A percentile compares a stretch with the other conserved stretches of the same genome.
Evolutionary conservation across 2,113 vertebrate genomes (phyloP).

Genomic region (Montifringilla adamsi): DNA sequence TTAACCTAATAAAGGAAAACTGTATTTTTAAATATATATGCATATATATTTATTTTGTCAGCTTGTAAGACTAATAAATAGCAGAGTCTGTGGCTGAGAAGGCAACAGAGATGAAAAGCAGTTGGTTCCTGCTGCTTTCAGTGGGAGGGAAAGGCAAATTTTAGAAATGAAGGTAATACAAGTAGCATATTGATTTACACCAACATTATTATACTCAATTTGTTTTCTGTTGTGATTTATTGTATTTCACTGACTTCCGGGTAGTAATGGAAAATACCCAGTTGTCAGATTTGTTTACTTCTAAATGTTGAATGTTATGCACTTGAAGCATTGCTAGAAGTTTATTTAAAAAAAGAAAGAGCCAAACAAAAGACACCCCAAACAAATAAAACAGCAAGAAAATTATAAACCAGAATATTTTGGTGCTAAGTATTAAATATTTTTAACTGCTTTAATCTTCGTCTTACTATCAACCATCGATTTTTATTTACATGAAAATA

Average conservation of each 20-base stretch:
- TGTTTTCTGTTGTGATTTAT: background rate
- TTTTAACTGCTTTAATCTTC: background rate
- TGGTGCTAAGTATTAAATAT: background rate
- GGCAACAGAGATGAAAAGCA: background rate
- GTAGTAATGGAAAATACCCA: constrained; percentile 3
- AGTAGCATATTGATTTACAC: background rate
- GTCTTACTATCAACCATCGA: background rate
- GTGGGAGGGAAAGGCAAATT: background rate
- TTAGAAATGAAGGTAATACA: background rate
- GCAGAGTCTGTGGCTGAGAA: background rate
- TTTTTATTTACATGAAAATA: background rate
- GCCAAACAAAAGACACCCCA: background rate
- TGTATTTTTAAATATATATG: background rate
- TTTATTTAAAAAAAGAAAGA: background rate
- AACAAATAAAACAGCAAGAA: background rate
- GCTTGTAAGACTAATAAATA: background rate
- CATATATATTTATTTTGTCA: background rate
- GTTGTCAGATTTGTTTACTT: constrained; percentile 15
- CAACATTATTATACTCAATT: background rate
- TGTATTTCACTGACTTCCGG: background rate
- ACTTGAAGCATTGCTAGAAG: background rate
- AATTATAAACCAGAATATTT: background rate
- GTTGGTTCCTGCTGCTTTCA: background rate
- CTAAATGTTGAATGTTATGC: background rate
- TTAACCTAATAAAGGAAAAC: background rate